A percentile compares a stretch with the other conserved stretches of the same genome.
phyloP scores from a whole-genome alignment of 2,797 vertebrate genomes.

The Acanthurus tractus region DNA sequence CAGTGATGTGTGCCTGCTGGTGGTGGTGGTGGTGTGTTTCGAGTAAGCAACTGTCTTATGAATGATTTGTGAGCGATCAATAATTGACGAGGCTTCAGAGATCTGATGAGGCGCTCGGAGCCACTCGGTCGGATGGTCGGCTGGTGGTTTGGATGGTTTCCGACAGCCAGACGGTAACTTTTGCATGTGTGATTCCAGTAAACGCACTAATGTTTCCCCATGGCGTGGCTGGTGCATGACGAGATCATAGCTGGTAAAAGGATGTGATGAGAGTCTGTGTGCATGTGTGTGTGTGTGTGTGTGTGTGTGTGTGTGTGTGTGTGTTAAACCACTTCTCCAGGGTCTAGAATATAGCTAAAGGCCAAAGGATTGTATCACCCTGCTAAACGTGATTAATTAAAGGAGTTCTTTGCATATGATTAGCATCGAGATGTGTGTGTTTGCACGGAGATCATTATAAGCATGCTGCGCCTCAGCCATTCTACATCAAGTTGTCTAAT shows the following conservation, averaged over 20 bases:
- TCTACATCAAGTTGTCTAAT: conserved; percentile 68
- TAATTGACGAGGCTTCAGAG: conserved; percentile 76
- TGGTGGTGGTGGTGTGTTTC: conserved; percentile 21
- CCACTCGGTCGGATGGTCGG: conserved; percentile 26
- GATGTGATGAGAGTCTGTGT: conserved; percentile 52
- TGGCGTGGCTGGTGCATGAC: conserved; percentile 46
- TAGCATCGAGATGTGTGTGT: conserved; percentile 63
- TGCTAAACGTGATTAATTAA: conserved; percentile 75
- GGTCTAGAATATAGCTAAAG: conserved; percentile 53
- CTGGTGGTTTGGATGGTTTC: conserved; percentile 47
- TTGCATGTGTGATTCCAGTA: conserved; percentile 45
- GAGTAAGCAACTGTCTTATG: conserved; percentile 63
- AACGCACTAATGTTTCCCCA: conserved; percentile 61
- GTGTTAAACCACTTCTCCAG: conserved; percentile 42
- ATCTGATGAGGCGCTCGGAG: conserved; percentile 74
- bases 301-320: conserved; percentile 25
- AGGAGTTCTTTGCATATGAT: conserved; percentile 71
- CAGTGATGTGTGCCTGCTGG: conserved; percentile 19
- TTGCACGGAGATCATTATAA: conserved; percentile 69
- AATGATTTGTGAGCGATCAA: conserved; percentile 81
- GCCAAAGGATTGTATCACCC: conserved; percentile 64
- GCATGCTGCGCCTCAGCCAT: conserved; percentile 33
- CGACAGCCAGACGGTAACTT: conserved; percentile 43
- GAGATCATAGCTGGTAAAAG: conserved; percentile 61
- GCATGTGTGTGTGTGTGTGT: conserved; percentile 13